Conservation (phyloP, 2,888 invertebrate species). For the Epinotia nisella region DNA sequence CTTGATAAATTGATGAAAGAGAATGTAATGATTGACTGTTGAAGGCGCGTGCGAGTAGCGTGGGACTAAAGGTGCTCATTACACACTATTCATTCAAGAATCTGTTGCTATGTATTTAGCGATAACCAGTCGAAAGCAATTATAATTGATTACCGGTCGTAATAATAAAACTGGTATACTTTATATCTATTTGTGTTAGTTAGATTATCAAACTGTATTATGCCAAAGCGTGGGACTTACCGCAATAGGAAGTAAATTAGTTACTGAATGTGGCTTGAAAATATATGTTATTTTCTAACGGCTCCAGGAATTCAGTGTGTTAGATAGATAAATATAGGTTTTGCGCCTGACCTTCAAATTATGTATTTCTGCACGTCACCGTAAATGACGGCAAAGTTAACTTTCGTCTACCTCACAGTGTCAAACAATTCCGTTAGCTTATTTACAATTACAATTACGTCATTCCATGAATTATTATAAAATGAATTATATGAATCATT, state of each 20-base stretch:
- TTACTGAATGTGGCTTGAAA: no score
- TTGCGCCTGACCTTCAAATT: not conserved
- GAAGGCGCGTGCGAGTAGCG: slow-evolving; percentile 26
- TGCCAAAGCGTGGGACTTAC: not conserved
- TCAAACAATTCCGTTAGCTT: not conserved
- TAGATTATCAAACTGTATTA: not conserved
- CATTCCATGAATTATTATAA: not conserved
- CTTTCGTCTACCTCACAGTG: not conserved
- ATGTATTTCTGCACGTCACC: not conserved
- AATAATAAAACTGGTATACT: no score
- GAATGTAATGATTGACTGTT: slow-evolving; percentile 5
- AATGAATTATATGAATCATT: no score
- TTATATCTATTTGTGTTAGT: not conserved
- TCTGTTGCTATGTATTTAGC: slow-evolving; percentile 11
- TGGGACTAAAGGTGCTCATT: slow-evolving; percentile 16
- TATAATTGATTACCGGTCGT: slow-evolving; percentile 2
- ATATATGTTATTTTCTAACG: no score
- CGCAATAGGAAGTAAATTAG: no score
- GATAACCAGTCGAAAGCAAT: slow-evolving; percentile 12
- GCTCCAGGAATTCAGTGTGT: not conserved
- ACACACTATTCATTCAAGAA: slow-evolving; percentile 4
- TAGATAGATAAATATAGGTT: no score
- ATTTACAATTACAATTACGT: not conserved
- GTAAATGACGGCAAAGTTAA: not conserved
- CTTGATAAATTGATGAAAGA: not conserved